Conservation (phyloP, 2,888 invertebrate species). For the Lydus trimaculatus region DNA sequence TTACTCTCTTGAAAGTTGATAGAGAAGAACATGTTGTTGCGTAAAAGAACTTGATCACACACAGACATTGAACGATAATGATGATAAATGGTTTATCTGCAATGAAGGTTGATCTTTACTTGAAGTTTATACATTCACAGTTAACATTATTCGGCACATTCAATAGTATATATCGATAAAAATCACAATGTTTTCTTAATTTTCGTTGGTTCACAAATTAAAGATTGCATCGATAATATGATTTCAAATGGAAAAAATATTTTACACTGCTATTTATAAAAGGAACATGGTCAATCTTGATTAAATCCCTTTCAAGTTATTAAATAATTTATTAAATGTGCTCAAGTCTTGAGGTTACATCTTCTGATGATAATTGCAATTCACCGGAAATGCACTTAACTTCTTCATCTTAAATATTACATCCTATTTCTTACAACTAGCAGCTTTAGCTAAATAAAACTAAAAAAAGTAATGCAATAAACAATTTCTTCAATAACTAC, state of each 20-base stretch:
- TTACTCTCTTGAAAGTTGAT: slow-evolving; percentile 11
- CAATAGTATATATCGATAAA: neutral
- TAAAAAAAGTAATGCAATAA: no score
- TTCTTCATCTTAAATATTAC: no score
- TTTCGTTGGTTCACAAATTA: neutral
- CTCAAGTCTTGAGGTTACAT: no score
- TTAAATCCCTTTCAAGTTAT: no score
- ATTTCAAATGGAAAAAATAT: neutral
- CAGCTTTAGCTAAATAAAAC: no score
- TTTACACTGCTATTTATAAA: neutral
- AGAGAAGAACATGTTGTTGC: slow-evolving; percentile 1
- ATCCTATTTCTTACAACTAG: no score
- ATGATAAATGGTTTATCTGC: slow-evolving; percentile 20
- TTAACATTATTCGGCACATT: neutral
- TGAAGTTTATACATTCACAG: neutral
- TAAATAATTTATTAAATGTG: no score
- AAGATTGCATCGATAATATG: neutral
- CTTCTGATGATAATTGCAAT: no score
- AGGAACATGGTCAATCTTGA: no score
- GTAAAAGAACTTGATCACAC: slow-evolving; percentile 16
- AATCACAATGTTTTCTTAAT: neutral
- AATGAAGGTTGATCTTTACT: neutral
- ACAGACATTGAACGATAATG: slow-evolving; percentile 17
- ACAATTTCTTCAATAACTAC: no score
- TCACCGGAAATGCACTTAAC: no score